Evolutionary conservation across 2,888 invertebrate species (phyloP), one percentile per base, ranked within the genome.

Genomic region (Xestoiulus laeticollis): DNA sequence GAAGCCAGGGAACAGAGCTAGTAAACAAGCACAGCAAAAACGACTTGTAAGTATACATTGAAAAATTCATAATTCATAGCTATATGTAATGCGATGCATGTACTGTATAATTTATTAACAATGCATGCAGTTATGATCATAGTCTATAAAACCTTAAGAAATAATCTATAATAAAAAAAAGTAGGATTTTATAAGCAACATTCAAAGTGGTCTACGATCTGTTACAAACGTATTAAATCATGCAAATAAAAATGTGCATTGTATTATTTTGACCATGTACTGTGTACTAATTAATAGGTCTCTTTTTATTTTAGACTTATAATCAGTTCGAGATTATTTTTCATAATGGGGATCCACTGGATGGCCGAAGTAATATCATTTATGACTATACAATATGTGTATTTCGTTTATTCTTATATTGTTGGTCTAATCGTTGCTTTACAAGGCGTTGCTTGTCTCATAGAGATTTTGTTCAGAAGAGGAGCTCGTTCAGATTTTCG

Each of bases 11-110:
- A 3, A 86, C 87, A 6, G 59, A 43, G 19, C 22, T 89, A n/a
- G 89, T 87, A 68, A 89, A 89, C 87, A 87, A 88, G 53, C 59
- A 87, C 78, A 87, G 83, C 22, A 78, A 87, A 33, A 87, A 88
- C n/a, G 88, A 89, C 59, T 33, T 89, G 89, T 89, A 88, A 88
- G 87, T 89, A 78, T 12, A n/a, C n/a, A 0, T 30, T 10, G 0
- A 26, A 26, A 68, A 26, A 12, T n/a, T 3, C 6, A 59, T 19
- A 16, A 19, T 48, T 48, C 0, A 48, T 48, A 48, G 16, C 16
- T 19, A 48, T 4, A 48, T 48, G 19, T 48, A 48, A 44, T 12
- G 10, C 14, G 44, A 43, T 43, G 5, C 43, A 43, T 10, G 5
- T 5, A 2, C 14, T 44, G 10, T 44, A 44, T 8, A 14, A 44